Conservation (phyloP, 2,888 invertebrate genomes). For the Schrankia costaestrigalis region DNA sequence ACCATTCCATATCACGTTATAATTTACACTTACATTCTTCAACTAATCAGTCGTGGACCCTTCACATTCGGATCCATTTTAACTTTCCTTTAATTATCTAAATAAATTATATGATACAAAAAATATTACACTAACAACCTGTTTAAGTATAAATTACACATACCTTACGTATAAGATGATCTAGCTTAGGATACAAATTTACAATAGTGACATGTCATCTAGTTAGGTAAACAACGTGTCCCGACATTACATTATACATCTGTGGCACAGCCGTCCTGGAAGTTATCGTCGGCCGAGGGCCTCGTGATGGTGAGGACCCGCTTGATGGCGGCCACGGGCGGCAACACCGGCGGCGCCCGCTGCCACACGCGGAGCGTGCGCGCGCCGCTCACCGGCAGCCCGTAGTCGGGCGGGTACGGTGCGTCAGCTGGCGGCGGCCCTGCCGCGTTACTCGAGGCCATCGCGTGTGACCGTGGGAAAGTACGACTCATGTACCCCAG, state of each 20-base stretch:
- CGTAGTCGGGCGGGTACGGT: constrained; percentile 89
- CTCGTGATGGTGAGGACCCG: constrained; percentile 90
- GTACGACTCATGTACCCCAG: constrained; percentile 82
- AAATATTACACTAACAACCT: constrained; percentile 72
- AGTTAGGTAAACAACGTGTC: constrained; percentile 44
- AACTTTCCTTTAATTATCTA: constrained; percentile 71
- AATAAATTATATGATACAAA: constrained; percentile 80
- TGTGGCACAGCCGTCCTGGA: constrained; percentile 95
- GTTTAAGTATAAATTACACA: constrained; percentile 61
- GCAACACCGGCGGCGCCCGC: constrained; percentile 91
- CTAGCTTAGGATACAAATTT: constrained; percentile 55
- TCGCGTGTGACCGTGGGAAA: constrained; percentile 78
- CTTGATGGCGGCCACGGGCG: constrained; percentile 91
- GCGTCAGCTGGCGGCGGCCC: constrained; percentile 58
- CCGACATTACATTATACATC: constrained; percentile 84
- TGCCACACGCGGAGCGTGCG: constrained; percentile 94
- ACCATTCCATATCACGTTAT: constrained; percentile 72
- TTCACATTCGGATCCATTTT: constrained; percentile 68
- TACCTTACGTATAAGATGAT: constrained; percentile 58
- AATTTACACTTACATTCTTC: constrained; percentile 75
- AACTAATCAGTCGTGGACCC: constrained; percentile 79
- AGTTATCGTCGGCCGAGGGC: constrained; percentile 94
- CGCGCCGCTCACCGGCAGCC: constrained; percentile 84
- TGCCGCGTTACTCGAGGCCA: constrained; percentile 67
- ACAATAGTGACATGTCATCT: constrained; percentile 55